phyloP scores from a whole-genome alignment of 2,888 invertebrate genomes.

The Acholoe squamosa region DNA sequence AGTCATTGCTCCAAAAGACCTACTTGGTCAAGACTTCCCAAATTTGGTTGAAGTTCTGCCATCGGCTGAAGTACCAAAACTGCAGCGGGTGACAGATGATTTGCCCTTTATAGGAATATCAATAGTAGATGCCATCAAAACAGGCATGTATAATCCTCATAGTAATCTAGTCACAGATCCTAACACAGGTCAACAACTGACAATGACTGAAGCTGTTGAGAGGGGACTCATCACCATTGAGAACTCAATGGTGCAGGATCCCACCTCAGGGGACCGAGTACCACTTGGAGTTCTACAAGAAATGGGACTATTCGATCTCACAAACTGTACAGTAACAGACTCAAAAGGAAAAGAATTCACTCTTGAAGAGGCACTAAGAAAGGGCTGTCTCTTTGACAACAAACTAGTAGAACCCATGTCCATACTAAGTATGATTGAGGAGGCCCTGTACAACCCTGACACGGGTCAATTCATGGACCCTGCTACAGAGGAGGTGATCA shows the following conservation, averaged over 20 bases:
- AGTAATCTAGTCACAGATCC: constrained; percentile 85
- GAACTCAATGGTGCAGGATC: constrained; percentile 66
- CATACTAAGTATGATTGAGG: constrained; percentile 85
- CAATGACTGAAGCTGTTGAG: constrained; percentile 87
- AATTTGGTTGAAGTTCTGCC: constrained; percentile 13
- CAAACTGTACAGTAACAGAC: constrained; percentile 85
- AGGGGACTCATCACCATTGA: constrained; percentile 66
- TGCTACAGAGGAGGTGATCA: constrained; percentile 90
- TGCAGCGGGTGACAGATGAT: background rate
- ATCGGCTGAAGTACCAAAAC: background rate
- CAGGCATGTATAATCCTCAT: constrained; percentile 87
- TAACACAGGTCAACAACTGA: constrained; percentile 63
- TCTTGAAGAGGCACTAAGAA: constrained; percentile 66
- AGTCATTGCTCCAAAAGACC: constrained; percentile 66
- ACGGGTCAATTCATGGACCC: constrained; percentile 89
- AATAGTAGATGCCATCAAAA: constrained; percentile 87
- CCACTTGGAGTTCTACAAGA: constrained; percentile 92
- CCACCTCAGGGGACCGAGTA: constrained; percentile 82
- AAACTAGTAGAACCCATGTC: constrained; percentile 65
- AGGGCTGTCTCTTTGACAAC: constrained; percentile 65
- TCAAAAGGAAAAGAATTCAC: constrained; percentile 84
- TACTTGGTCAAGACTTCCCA: constrained; percentile 1
- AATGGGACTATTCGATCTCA: constrained; percentile 90
- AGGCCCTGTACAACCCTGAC: constrained; percentile 92
- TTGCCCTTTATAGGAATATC: background rate